phyloP scores from a whole-genome alignment of 2,113 vertebrate genomes.

The Eupsittula cactorum region DNA sequence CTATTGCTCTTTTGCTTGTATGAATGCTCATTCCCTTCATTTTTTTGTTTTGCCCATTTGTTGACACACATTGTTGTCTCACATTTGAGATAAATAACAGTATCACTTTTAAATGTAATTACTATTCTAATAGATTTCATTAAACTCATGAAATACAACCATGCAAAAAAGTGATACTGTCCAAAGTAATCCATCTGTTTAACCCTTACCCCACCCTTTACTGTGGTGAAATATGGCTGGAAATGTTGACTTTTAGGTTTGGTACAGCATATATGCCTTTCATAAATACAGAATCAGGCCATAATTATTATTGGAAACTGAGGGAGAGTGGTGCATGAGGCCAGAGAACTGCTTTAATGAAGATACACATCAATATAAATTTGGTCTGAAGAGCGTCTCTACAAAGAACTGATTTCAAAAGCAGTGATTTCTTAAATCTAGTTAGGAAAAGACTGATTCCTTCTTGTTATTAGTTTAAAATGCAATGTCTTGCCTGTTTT shows the following conservation, averaged over 20 bases:
- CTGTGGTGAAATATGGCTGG: conserved; percentile 78
- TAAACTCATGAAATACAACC: background rate
- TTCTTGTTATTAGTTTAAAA: background rate
- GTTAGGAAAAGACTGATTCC: background rate
- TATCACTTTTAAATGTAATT: conserved; percentile 68
- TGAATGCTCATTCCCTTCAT: conserved; percentile 64
- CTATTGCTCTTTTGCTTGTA: conserved; percentile 82
- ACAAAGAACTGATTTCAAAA: background rate
- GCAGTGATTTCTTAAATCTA: background rate
- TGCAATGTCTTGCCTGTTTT: background rate
- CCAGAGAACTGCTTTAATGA: background rate
- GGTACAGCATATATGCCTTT: background rate
- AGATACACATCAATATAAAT: background rate
- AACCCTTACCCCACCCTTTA: conserved; percentile 10
- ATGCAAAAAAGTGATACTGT: conserved; percentile 77
- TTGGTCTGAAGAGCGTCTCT: background rate
- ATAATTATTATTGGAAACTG: background rate
- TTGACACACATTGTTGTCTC: conserved; percentile 64
- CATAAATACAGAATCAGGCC: background rate
- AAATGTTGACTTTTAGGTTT: background rate
- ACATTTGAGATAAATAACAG: conserved; percentile 66
- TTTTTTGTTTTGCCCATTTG: conserved; percentile 72
- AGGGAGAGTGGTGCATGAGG: background rate
- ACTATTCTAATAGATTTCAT: background rate
- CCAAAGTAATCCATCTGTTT: conserved; percentile 23